A percentile compares a stretch with the other conserved stretches of the same genome.
These are phyloP conservation scores for Polymixis flavicincta DNA, from an alignment of 2,888 invertebrate genomes.

Conservation along the genomic window DNA sequence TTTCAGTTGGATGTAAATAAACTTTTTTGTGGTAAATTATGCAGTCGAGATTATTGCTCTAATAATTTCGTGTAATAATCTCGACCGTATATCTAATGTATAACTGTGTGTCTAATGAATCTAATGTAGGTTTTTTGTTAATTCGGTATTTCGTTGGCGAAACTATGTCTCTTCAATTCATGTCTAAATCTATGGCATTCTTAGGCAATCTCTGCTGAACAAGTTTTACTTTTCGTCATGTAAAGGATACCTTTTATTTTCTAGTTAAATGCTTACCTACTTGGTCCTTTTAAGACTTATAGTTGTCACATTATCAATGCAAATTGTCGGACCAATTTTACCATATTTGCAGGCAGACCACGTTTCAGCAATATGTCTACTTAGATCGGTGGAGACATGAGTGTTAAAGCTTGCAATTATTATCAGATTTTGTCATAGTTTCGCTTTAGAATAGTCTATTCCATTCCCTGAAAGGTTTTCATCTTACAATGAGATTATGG, in stretches of 20 bases:
- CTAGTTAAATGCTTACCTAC: background rate
- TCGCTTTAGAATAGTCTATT: background rate
- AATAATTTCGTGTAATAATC: no score
- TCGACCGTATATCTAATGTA: no score
- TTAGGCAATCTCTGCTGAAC: background rate
- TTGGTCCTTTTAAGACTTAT: constrained; percentile 21
- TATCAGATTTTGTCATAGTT: constrained; percentile 24
- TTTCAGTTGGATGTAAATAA: background rate
- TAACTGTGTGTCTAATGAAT: no score
- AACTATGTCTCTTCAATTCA: background rate
- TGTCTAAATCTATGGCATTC: background rate
- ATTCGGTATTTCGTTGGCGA: background rate
- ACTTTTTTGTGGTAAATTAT: background rate
- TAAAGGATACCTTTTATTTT: constrained; percentile 22
- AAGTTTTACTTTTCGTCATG: constrained; percentile 20
- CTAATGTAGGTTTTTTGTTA: no score
- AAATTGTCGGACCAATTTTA: constrained; percentile 51
- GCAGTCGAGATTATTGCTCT: background rate
- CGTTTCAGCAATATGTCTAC: constrained; percentile 53
- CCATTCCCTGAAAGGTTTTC: background rate
- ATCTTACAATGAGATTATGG: background rate
- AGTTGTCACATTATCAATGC: constrained; percentile 54
- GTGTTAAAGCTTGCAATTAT: constrained; percentile 39
- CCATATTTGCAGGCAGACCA: constrained; percentile 56
- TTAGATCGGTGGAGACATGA: constrained; percentile 28